Conservation (phyloP, 2,113 vertebrate species). For the Campylorhamphus procurvoides region DNA sequence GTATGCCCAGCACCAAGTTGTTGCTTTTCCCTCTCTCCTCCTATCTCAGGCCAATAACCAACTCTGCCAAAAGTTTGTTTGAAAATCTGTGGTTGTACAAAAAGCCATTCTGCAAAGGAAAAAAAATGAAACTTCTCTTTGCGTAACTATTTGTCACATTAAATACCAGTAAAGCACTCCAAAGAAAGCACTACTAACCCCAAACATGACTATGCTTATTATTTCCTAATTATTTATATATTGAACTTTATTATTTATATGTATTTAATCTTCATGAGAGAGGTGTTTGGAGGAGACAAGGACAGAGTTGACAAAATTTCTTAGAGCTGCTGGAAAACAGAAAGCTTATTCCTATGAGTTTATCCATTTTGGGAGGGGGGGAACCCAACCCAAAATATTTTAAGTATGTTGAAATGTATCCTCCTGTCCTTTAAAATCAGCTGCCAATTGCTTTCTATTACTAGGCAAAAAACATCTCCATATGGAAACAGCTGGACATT, state of each 20-base stretch:
- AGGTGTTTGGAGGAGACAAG: not conserved
- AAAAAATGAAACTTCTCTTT: not conserved
- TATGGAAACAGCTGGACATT: not conserved
- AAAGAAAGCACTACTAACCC: not conserved
- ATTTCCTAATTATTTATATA: not conserved
- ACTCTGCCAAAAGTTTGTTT: not conserved
- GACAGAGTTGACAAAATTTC: not conserved
- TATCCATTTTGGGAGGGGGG: accelerated
- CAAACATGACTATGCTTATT: not conserved
- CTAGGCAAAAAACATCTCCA: not conserved
- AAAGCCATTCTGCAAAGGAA: not conserved
- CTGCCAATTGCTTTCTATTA: not conserved
- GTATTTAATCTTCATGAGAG: not conserved
- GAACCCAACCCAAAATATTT: not conserved
- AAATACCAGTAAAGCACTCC: not conserved
- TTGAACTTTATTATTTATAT: not conserved
- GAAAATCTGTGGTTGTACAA: not conserved
- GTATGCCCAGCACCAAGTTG: not conserved
- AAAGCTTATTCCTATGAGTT: not conserved
- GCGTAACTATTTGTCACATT: not conserved
- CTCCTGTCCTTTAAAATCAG: not conserved
- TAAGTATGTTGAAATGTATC: not conserved
- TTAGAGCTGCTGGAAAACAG: not conserved
- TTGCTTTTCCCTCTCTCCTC: not conserved
- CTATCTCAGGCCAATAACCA: not conserved